A percentile compares a stretch with the other conserved stretches of the same genome.
These are phyloP conservation scores for Ochlodes sylvanus DNA, from an alignment of 2,888 invertebrate genomes.

Conservation along the genomic window DNA sequence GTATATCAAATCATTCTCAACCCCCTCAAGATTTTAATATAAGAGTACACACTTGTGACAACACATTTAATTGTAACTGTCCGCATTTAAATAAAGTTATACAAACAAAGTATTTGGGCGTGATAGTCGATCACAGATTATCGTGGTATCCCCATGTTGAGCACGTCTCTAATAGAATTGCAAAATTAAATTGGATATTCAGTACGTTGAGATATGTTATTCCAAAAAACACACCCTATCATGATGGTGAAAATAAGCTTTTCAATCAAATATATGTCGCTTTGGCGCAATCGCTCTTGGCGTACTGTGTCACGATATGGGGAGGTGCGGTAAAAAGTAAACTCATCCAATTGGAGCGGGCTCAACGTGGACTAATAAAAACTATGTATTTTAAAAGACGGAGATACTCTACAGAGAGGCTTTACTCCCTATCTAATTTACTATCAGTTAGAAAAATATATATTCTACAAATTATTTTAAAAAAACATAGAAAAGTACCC, in stretches of 20 bases:
- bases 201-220: slow-evolving; percentile 36
- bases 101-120: slow-evolving; percentile 19
- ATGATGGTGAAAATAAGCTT: background rate
- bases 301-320: slow-evolving; percentile 36
- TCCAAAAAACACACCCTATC: background rate
- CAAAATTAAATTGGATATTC: slow-evolving; percentile 38
- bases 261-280: slow-evolving; percentile 28
- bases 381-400: background rate
- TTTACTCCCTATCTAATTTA: background rate
- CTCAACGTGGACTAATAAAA: slow-evolving; percentile 22
- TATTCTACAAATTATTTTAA: slow-evolving; percentile 7
- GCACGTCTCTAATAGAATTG: slow-evolving; percentile 1
- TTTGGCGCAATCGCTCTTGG: slow-evolving; percentile 28
- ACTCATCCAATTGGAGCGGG: slow-evolving; percentile 30
- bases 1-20: background rate
- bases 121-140: slow-evolving; percentile 20
- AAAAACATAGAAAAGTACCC: background rate
- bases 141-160: slow-evolving; percentile 26
- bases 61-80: slow-evolving; percentile 11
- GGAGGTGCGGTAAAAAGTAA: slow-evolving; percentile 30
- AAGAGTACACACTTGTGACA: background rate
- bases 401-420: background rate
- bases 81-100: slow-evolving; percentile 12
- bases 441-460: background rate
- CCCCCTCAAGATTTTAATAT: background rate